Evolutionary conservation across 2,888 invertebrate species (phyloP).

Genomic region (Chymomyza procnemis): DNA sequence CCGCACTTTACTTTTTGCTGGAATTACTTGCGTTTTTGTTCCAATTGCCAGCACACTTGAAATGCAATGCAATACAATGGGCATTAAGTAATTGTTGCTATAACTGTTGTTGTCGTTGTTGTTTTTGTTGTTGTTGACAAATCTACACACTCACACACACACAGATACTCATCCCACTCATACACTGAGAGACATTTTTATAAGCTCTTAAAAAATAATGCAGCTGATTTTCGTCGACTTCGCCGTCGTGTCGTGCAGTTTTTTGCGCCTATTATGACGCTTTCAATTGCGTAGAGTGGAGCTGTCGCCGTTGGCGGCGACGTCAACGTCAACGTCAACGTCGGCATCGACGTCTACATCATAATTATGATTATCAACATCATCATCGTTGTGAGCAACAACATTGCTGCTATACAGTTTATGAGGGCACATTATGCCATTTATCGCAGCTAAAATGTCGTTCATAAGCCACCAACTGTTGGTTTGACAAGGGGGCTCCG

Average conservation of each 20-base stretch:
- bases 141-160: slow-evolving; percentile 46
- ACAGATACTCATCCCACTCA: background rate
- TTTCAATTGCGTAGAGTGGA: slow-evolving; percentile 2
- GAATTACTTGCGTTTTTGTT: background rate
- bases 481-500: background rate
- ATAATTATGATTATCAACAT: background rate
- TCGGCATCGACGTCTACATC: background rate
- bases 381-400: background rate
- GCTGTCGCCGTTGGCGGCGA: background rate
- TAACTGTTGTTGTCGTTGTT: slow-evolving; percentile 30
- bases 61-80: slow-evolving; percentile 66
- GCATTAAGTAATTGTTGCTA: slow-evolving; percentile 65
- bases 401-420: slow-evolving; percentile 45
- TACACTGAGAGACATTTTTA: slow-evolving; percentile 35
- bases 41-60: background rate
- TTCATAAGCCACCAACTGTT: slow-evolving; percentile 44
- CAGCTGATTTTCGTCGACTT: slow-evolving; percentile 1
- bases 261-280: slow-evolving; percentile 70
- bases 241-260: slow-evolving; percentile 41
- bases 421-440: slow-evolving; percentile 69
- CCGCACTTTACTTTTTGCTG: no score
- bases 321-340: background rate
- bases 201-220: slow-evolving; percentile 39
- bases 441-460: slow-evolving; percentile 68
- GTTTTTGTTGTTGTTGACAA: slow-evolving; percentile 49